Evolutionary conservation across 2,113 vertebrate species (phyloP).

Genomic region (Vicugna pacos): DNA sequence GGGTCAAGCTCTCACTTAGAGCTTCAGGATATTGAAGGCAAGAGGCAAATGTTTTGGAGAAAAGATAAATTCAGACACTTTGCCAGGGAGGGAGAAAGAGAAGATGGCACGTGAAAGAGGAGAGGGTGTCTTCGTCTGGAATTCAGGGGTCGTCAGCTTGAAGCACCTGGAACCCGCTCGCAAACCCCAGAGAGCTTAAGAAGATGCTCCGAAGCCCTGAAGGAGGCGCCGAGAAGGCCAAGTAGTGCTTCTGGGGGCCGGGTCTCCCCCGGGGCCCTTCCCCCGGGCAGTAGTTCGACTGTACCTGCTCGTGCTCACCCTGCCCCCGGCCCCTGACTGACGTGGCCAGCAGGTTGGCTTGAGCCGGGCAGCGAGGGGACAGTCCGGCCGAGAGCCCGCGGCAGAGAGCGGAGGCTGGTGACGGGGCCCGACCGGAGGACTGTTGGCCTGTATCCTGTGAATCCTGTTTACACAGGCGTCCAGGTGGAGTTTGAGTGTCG

Average conservation of each 20-base stretch:
- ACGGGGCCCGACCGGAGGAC: background rate
- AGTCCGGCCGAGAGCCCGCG: background rate
- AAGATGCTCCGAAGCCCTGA: background rate
- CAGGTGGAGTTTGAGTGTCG: background rate
- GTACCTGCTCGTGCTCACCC: background rate
- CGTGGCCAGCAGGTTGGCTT: background rate
- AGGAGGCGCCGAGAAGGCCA: background rate
- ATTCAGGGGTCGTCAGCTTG: background rate
- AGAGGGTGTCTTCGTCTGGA: background rate
- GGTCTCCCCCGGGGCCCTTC: background rate
- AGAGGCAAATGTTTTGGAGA: background rate
- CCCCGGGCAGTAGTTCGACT: background rate
- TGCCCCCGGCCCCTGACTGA: too few relatives aligned
- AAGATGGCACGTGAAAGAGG: background rate
- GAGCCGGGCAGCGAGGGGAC: background rate
- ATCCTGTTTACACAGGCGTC: background rate
- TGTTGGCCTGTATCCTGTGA: background rate
- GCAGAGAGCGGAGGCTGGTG: background rate
- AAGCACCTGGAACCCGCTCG: background rate
- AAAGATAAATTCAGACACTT: background rate
- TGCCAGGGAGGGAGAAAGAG: background rate
- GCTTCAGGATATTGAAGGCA: background rate
- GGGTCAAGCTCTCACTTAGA: background rate
- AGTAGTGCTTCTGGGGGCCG: rapidly evolving
- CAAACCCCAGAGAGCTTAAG: background rate